A percentile compares a stretch with the other conserved stretches of the same genome.
Conservation (phyloP, 2,113 vertebrate genomes). For the Bujurquina vittata region DNA sequence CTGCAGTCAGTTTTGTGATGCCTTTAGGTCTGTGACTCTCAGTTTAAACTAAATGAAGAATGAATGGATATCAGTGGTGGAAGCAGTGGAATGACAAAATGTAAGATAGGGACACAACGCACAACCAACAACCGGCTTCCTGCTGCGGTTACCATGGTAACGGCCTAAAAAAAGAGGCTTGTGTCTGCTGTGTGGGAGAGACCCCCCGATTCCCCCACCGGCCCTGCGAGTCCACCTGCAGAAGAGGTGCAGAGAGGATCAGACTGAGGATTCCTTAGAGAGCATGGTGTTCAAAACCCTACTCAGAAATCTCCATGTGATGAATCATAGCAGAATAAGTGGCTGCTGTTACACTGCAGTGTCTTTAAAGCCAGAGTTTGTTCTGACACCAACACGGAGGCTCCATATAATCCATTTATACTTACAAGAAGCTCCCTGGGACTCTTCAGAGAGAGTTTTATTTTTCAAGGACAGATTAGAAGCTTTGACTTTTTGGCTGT, state of each 20-base stretch:
- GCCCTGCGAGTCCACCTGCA: conserved; percentile 44
- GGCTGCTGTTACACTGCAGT: neutral
- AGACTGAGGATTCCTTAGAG: conserved; percentile 28
- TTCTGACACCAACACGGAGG: neutral
- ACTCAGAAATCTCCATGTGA: neutral
- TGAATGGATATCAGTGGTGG: neutral
- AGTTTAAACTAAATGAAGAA: neutral
- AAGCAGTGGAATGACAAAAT: conserved; percentile 3
- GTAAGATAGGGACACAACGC: conserved; percentile 4
- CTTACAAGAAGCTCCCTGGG: neutral
- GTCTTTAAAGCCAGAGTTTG: neutral
- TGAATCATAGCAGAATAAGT: neutral
- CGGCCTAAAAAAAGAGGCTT: conserved; percentile 44
- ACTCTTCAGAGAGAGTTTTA: conserved; percentile 2
- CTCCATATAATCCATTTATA: conserved; percentile 13
- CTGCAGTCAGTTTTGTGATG: neutral
- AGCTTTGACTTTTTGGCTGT: neutral
- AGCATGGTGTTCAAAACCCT: neutral
- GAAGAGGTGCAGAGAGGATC: conserved; percentile 19
- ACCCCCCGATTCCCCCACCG: neutral
- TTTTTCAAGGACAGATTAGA: conserved; percentile 26
- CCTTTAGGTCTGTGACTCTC: conserved; percentile 8
- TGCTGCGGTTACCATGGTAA: conserved; percentile 67
- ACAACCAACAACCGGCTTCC: conserved; percentile 13
- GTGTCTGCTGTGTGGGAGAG: conserved; percentile 47